These are phyloP conservation scores for Salvator merianae DNA, from an alignment of 2,113 vertebrate genomes.

Conservation along the genomic window DNA sequence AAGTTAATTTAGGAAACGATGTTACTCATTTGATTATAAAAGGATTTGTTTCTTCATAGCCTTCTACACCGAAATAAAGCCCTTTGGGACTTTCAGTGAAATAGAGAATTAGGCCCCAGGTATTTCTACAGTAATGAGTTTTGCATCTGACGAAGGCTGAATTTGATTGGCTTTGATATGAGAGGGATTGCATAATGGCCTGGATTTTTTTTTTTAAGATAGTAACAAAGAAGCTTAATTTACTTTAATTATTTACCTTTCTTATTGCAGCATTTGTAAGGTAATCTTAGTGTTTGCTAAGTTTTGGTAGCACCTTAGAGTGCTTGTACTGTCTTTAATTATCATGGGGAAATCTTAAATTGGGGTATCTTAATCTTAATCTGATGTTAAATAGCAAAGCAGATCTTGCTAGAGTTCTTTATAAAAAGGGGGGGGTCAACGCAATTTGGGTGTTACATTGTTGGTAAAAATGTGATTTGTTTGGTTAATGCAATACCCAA, in stretches of 20 bases:
- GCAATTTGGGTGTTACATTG: no score
- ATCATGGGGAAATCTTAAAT: conserved; percentile 14
- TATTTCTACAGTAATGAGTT: background rate
- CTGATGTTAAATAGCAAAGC: background rate
- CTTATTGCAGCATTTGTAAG: conserved; percentile 5
- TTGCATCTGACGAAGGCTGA: conserved; percentile 4
- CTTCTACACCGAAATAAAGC: conserved; percentile 1
- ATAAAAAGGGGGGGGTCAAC: no score
- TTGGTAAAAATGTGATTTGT: no score
- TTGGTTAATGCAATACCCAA: no score
- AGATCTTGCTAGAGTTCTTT: no score
- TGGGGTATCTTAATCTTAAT: no score
- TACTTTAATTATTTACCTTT: conserved; percentile 27
- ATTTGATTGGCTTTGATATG: background rate
- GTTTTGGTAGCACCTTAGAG: conserved; percentile 10
- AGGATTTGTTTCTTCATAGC: background rate
- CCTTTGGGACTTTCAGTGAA: background rate
- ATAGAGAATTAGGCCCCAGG: background rate
- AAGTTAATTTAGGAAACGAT: conserved; percentile 23
- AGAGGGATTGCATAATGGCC: conserved; percentile 17
- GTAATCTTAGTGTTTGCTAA: background rate
- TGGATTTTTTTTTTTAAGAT: conserved; percentile 20
- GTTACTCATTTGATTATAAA: conserved; percentile 21
- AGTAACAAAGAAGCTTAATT: conserved; percentile 25
- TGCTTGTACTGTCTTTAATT: conserved; percentile 20